These are phyloP conservation scores for Trididemnum clinides DNA, from an alignment of 23 tunicate species.

Conservation along the genomic window DNA sequence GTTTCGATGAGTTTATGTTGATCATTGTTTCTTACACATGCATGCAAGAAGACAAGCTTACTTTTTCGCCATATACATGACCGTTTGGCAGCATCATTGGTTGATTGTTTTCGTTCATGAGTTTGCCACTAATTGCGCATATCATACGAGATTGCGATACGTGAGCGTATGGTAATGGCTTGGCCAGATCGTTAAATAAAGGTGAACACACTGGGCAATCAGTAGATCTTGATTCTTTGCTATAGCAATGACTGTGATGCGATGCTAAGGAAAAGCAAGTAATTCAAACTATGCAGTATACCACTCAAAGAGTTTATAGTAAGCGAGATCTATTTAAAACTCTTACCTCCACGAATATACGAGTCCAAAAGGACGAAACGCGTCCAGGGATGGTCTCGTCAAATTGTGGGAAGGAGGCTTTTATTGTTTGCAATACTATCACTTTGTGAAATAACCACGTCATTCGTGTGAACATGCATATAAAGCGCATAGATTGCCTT, in stretches of 20 bases:
- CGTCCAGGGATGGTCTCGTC: too few relatives aligned
- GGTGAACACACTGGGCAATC: conserved; percentile 93
- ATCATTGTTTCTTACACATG: too few relatives aligned
- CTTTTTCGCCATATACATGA: conserved; percentile 83
- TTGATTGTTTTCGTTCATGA: conserved; percentile 91
- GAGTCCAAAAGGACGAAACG: too few relatives aligned
- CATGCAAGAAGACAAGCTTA: conserved; percentile 13
- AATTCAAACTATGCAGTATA: background rate
- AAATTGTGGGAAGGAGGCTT: too few relatives aligned
- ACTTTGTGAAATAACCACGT: too few relatives aligned
- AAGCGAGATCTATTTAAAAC: too few relatives aligned
- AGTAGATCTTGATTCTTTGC: conserved; percentile 55
- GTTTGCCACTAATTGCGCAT: conserved; percentile 86
- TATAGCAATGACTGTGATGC: conserved; percentile 56
- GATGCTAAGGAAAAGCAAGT: background rate
- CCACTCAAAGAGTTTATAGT: too few relatives aligned
- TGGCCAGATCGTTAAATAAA: conserved; percentile 74
- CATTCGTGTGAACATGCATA: too few relatives aligned
- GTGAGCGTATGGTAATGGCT: conserved; percentile 86
- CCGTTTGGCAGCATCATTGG: conserved; percentile 98
- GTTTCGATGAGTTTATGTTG: too few relatives aligned
- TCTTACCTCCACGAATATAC: too few relatives aligned
- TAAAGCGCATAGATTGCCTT: too few relatives aligned
- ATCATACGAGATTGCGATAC: conserved; percentile 82
- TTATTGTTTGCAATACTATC: too few relatives aligned